Percentiles rank a stretch among this genome's conserved stretches.
Conservation (phyloP, 1,140 invertebrate genomes). For the Melanaphis sacchari region DNA sequence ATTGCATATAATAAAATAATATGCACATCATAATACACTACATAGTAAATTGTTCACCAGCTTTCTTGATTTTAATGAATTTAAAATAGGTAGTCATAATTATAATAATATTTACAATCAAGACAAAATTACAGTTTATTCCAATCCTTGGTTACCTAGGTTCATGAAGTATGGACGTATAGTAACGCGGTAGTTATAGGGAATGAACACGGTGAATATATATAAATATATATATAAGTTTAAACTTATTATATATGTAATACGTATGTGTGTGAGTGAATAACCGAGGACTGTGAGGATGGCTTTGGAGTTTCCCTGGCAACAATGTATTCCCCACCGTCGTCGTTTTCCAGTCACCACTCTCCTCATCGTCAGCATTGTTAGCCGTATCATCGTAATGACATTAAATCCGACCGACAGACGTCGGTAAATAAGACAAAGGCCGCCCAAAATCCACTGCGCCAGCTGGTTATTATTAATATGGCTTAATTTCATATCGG, state of each 20-base stretch:
- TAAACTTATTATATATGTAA: neutral
- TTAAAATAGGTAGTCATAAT: neutral
- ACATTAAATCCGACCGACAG: constrained; percentile 57
- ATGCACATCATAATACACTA: neutral
- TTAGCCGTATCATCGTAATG: constrained; percentile 56
- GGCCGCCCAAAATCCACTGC: constrained; percentile 46
- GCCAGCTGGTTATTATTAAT: constrained; percentile 57
- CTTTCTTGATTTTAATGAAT: neutral
- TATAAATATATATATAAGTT: neutral
- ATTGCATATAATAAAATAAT: neutral
- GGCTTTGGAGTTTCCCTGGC: constrained; percentile 48
- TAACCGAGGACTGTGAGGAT: neutral
- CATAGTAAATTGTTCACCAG: neutral
- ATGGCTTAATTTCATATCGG: constrained; percentile 57
- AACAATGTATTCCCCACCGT: constrained; percentile 15
- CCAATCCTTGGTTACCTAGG: neutral
- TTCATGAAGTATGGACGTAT: neutral
- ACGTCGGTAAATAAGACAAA: constrained; percentile 58
- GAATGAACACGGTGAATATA: neutral
- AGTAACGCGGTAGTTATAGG: neutral
- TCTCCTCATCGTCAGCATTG: neutral
- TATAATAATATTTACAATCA: neutral
- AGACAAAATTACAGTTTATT: neutral
- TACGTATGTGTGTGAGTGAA: neutral
- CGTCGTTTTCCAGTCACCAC: neutral